A percentile compares a stretch with the other conserved stretches of the same genome.
phyloP scores from a whole-genome alignment of 2,113 vertebrate genomes.

The Melanerpes formicivorus region DNA sequence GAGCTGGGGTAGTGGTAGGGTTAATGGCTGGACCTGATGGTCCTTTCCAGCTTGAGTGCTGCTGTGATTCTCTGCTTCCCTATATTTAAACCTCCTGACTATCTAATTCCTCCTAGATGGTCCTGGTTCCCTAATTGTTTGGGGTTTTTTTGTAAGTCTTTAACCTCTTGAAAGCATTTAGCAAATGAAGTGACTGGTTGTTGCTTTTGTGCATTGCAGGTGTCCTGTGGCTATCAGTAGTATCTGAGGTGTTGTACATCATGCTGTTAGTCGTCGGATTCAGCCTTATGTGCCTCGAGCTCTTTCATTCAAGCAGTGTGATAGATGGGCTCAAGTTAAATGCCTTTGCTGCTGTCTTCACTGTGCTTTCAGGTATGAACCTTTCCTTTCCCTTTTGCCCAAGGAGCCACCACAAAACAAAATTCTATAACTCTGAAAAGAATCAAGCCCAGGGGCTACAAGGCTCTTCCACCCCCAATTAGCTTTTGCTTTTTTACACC shows the following conservation, averaged over 20 bases:
- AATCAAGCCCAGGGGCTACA: neutral
- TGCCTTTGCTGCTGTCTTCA: slow-evolving; percentile 97
- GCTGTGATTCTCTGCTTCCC: no score
- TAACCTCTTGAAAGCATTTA: neutral
- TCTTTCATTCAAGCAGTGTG: slow-evolving; percentile 94
- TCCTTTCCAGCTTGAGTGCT: no score
- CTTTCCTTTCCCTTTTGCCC: neutral
- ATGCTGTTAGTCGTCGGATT: slow-evolving; percentile 94
- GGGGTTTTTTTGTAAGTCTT: neutral
- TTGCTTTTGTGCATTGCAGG: slow-evolving; percentile 75
- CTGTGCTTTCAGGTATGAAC: slow-evolving; percentile 91
- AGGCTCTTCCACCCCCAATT: neutral
- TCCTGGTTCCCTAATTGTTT: neutral
- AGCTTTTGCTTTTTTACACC: neutral
- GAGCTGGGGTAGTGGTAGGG: neutral
- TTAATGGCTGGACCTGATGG: no score
- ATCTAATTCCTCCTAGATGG: neutral
- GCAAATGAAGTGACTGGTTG: neutral
- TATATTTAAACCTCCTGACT: neutral
- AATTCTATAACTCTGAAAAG: neutral
- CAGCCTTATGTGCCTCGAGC: slow-evolving; percentile 97
- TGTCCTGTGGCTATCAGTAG: slow-evolving; percentile 95
- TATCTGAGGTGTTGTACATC: slow-evolving; percentile 96
- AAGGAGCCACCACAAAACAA: neutral
- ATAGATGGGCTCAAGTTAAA: slow-evolving; percentile 98